Conservation (phyloP, 2,888 invertebrate species). For the Apocheima hispidaria region DNA sequence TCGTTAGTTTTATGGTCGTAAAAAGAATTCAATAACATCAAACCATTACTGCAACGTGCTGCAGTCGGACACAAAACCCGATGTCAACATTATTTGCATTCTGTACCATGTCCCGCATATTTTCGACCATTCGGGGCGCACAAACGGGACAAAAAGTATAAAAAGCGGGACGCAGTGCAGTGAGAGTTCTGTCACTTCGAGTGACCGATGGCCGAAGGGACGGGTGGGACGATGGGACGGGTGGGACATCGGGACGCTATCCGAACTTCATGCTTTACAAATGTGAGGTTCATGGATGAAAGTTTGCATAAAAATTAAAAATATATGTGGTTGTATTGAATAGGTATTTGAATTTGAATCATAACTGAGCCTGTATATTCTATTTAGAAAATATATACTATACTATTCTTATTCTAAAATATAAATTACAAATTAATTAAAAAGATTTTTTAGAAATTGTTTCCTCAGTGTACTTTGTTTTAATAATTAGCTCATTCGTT, state of each 20-base stretch:
- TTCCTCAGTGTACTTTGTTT: too few relatives aligned
- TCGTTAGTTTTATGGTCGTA: constrained; percentile 13
- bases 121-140: constrained; percentile 19
- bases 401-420: too few relatives aligned
- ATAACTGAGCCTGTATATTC: too few relatives aligned
- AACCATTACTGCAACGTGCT: constrained; percentile 22
- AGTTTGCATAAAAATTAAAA: neutral
- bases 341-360: too few relatives aligned
- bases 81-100: constrained; percentile 32
- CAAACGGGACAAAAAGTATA: neutral
- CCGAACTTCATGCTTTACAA: constrained; percentile 1
- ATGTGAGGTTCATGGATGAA: neutral
- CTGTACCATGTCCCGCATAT: constrained; percentile 21
- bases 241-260: neutral
- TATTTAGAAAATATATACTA: too few relatives aligned
- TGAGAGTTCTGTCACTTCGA: constrained; percentile 22
- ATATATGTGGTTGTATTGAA: too few relatives aligned
- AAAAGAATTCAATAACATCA: constrained; percentile 30
- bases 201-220: constrained; percentile 28
- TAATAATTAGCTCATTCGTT: too few relatives aligned
- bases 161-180: constrained; percentile 16
- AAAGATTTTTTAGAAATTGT: too few relatives aligned
- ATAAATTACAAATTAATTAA: too few relatives aligned
- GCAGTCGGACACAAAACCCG: constrained; percentile 22
- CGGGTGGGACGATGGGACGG: neutral